These are phyloP conservation scores for Atopsyche davidsoni DNA, from an alignment of 1,140 invertebrate species.

Conservation along the genomic window DNA sequence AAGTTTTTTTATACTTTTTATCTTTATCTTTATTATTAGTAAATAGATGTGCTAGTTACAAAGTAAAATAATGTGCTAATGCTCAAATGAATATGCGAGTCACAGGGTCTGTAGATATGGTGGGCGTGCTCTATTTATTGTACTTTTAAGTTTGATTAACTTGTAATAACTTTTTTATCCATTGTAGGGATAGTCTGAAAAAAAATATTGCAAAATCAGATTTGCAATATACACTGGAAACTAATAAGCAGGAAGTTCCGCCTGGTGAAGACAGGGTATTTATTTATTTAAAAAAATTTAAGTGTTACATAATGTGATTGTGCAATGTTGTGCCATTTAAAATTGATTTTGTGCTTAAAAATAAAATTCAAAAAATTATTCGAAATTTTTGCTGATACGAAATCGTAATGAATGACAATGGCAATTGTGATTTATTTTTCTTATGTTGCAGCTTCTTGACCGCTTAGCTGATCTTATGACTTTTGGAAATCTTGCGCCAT, in stretches of 20 bases:
- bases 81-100: no score
- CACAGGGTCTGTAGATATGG: no score
- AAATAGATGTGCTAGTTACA: no score
- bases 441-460: slow-evolving; percentile 65
- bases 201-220: slow-evolving; percentile 52
- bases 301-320: neutral
- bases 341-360: no score
- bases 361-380: no score
- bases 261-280: slow-evolving; percentile 56
- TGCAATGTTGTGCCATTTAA: neutral
- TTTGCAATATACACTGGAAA: slow-evolving; percentile 59
- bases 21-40: no score
- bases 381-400: no score
- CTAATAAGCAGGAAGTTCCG: slow-evolving; percentile 67
- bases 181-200: slow-evolving; percentile 42
- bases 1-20: no score
- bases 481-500: slow-evolving; percentile 78
- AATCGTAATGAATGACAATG: no score
- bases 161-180: neutral
- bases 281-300: slow-evolving; percentile 25
- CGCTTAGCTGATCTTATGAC: slow-evolving; percentile 74
- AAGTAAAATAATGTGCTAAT: no score
- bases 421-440: slow-evolving; percentile 8
- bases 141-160: neutral
- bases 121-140: neutral